Base-by-base conservation (phyloP, 1,140 invertebrate species). In the Zeugodacus cucurbitae region DNA sequence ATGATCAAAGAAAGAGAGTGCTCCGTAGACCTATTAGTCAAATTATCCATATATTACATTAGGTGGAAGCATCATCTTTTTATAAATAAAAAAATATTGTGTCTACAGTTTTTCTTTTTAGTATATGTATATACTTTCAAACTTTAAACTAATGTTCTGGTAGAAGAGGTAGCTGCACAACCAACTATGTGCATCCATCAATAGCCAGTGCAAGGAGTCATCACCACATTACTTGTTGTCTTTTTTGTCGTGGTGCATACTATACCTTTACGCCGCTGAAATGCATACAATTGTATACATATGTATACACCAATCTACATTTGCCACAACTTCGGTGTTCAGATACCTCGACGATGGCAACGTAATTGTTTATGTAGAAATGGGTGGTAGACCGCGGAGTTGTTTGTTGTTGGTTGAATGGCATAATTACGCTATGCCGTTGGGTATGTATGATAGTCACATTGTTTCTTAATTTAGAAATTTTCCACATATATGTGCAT, bases 391-490 rank as follows among this genome's bases (percentile, higher is more conserved):
- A 26, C 62, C 26, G 62, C 26, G 70, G 14, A 48, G 88, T 88
- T 88, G 85, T 87, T 78, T 82, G 85, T 85, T 88, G 89, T 88
- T 89, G 37, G 78, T 26, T 54, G 89, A 87, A 90, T 90, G 90
- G 88, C 88, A 90, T 90, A 90, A 90, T 90, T 90, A 90, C 90
- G 90, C 90, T 67, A 3, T 67, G 62, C 88, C 89, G 89, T 88
- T 90, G 90, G 90, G 89, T 90, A 87, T 89, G 89, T 41, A 54
- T 54, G 48, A 90, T 90, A 89, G 89, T 88, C 90, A 89, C 89
- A 90, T 90, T 90, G 90, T 90, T 90, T 90, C 90, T 90, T 90
- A 90, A 90, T 90, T 90, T 89, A 90, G 89, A 88, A 89, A 90
- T 90, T 90, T 89, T 89, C 89, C 89, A 89, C 48, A 54, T 11